A percentile compares a stretch with the other conserved stretches of the same genome.
Evolutionary conservation across 2,888 invertebrate genomes (phyloP).

Genomic region (Lasioglossum zephyrum): DNA sequence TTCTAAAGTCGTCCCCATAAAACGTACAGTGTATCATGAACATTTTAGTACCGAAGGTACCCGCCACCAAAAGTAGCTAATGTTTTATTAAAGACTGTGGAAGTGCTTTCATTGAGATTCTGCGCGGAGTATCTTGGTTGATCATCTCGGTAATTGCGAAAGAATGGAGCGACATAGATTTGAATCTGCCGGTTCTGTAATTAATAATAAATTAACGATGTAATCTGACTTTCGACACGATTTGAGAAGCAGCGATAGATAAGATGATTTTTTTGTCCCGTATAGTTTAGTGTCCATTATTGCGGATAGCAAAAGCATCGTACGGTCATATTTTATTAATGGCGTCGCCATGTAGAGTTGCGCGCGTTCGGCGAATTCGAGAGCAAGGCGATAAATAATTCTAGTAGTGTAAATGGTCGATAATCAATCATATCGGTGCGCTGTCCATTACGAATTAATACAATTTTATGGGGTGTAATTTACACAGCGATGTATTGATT

Average conservation of each 20-base stretch:
- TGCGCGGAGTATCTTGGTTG: neutral
- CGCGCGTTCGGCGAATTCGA: neutral
- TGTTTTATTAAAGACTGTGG: neutral
- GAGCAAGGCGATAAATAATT: neutral
- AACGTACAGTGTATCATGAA: neutral
- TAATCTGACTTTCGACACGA: neutral
- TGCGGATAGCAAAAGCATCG: neutral
- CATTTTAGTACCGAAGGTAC: neutral
- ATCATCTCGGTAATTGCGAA: neutral
- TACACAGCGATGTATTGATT: neutral
- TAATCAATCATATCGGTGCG: neutral
- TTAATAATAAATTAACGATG: neutral
- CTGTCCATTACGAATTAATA: conserved; percentile 1
- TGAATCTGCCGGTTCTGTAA: neutral
- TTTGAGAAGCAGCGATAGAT: too few species aligned
- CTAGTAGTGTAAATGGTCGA: neutral
- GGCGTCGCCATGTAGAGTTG: neutral
- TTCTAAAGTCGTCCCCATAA: neutral
- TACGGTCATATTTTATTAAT: neutral
- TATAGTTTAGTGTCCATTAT: neutral
- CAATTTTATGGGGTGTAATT: neutral
- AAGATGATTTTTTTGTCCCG: neutral
- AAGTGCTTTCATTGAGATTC: neutral
- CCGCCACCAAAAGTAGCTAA: neutral
- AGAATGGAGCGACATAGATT: neutral